These are phyloP conservation scores for Brevipalpus yothersi DNA, from an alignment of 1,140 invertebrate species.

Conservation along the genomic window DNA sequence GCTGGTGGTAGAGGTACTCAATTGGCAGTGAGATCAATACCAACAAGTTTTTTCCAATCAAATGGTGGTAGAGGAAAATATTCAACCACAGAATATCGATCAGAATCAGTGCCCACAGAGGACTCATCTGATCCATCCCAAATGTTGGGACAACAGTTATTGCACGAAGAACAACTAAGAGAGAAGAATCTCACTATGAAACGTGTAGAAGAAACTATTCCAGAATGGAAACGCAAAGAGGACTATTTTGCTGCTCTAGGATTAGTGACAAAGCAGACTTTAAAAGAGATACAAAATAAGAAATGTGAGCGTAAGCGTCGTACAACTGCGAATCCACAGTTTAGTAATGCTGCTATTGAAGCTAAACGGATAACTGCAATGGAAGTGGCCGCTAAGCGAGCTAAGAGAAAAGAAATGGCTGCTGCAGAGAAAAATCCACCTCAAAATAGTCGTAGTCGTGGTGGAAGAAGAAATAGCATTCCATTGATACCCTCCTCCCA, in stretches of 20 bases:
- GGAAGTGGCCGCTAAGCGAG: conserved; percentile 5
- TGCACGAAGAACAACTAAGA: neutral
- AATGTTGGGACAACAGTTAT: neutral
- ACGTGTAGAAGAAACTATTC: neutral
- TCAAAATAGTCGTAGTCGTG: neutral
- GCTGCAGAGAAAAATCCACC: neutral
- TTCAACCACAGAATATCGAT: too few species aligned
- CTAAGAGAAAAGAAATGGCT: neutral
- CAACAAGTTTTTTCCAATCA: too few species aligned
- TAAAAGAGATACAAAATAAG: conserved; percentile 17
- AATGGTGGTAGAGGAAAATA: too few species aligned
- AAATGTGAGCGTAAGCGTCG: conserved; percentile 19
- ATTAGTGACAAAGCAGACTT: conserved; percentile 9
- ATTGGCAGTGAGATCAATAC: too few species aligned
- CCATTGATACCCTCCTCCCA: neutral
- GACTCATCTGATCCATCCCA: neutral
- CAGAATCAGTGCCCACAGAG: too few species aligned
- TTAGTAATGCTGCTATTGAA: conserved; percentile 16
- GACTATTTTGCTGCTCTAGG: conserved; percentile 4
- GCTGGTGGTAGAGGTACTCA: too few species aligned
- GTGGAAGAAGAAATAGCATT: neutral
- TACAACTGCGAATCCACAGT: conserved; percentile 22
- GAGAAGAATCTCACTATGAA: neutral
- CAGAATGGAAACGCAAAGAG: neutral
- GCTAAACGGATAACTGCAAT: conserved; percentile 13